phyloP scores from a whole-genome alignment of 2,113 vertebrate genomes.

The Corythaixoides concolor region DNA sequence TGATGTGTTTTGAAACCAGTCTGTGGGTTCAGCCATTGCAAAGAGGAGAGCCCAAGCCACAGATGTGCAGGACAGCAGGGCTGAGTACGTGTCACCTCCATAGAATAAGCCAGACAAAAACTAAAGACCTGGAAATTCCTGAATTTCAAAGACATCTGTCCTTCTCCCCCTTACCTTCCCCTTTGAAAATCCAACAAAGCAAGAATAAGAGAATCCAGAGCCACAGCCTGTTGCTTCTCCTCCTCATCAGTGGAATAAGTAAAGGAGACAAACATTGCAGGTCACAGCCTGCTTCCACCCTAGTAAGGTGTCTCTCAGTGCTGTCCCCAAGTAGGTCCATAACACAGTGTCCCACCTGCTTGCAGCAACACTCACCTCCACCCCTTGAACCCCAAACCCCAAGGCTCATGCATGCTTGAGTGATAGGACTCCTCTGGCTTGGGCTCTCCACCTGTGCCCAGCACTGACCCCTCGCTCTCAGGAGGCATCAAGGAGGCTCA shows the following conservation, averaged over 20 bases:
- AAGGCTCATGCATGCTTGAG: neutral
- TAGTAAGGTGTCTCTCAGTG: neutral
- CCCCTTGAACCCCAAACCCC: neutral
- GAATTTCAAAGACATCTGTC: neutral
- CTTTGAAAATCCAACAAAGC: neutral
- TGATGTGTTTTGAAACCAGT: neutral
- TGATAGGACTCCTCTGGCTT: neutral
- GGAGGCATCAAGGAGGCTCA: neutral
- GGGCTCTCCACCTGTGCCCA: neutral
- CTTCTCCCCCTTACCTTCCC: neutral
- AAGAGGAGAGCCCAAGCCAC: neutral
- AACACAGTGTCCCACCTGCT: neutral
- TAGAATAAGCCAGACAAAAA: neutral
- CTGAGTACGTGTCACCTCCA: accelerated
- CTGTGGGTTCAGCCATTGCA: neutral
- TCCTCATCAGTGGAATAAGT: neutral
- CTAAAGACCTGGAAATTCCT: neutral
- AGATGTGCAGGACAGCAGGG: accelerated
- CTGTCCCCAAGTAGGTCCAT: neutral
- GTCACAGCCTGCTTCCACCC: neutral
- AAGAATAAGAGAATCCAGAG: neutral
- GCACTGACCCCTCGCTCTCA: neutral
- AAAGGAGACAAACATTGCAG: neutral
- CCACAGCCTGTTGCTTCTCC: neutral
- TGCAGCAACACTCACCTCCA: neutral